Base-by-base conservation (phyloP, 2,797 vertebrate genomes). In the Hyperoplus immaculatus region DNA sequence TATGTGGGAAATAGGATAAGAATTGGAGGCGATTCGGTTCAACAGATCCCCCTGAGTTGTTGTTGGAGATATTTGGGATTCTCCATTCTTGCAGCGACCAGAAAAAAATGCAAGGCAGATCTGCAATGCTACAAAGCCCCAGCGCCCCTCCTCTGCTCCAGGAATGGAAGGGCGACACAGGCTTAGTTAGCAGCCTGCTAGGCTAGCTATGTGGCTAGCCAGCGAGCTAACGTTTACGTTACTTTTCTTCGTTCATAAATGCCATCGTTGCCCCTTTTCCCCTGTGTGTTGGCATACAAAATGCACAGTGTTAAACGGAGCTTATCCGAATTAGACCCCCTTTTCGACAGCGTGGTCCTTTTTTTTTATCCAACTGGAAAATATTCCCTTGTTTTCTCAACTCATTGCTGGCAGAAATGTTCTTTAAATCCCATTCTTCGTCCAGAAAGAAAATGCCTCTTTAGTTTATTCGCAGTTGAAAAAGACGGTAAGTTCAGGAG, bases 41-140 rank as follows among this genome's bases (percentile, higher is more conserved):
- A 88, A 56, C 75, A 82, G 75, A 81, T 66, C 81, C 86, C 76
- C 75, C 47, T 46, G 87, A 86, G 85, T 85, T 77, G 86, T 68
- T 87, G 75, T 79, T 78, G 81, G 58, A 72, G 69, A 83, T 88
- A 72, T 90, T 58, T 84, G 75, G 78, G 88, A 79, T 88, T 90
- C 91, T 93, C 90, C 93, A 95, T 94, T 92, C 81, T 87, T 91
- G 87, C 89, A 89, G 83, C 77, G 83, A 86, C 69, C 80, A 47
- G 57, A 76, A 90, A 89, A 87, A 91, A 84, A 87, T 69, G 78
- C 83, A 75, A 88, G 85, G 79, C 81, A 93, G 94, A 93, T 92
- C 95, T 94, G 95, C 95, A 95, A 93, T 94, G 94, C 95, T 94
- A 93, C 95, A 95, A 94, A 95, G 91, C 87, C 90, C 85, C 60